Evolutionary conservation across 2,113 vertebrate genomes (phyloP).

Genomic region (Montifringilla adamsi): DNA sequence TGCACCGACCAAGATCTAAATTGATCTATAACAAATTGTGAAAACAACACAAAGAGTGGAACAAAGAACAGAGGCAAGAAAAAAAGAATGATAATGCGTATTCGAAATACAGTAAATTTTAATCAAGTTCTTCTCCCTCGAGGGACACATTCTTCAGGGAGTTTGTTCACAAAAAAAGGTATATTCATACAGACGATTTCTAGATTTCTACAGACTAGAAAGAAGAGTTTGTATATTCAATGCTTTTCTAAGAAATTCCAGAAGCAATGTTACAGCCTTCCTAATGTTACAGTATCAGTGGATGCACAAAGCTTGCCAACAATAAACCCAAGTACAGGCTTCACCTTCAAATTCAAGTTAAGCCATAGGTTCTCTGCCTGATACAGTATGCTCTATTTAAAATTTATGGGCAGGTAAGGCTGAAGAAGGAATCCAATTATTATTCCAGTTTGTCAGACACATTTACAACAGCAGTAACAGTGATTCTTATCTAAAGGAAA

Average conservation of each 20-base stretch:
- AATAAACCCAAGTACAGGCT: neutral
- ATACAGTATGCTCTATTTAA: neutral
- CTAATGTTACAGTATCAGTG: rapidly evolving
- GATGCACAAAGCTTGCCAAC: neutral
- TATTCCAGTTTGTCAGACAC: neutral
- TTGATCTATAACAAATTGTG: neutral
- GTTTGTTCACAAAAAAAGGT: neutral
- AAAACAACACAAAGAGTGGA: neutral
- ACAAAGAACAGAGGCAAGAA: neutral
- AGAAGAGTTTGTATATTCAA: neutral
- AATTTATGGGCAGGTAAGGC: neutral
- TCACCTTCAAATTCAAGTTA: neutral
- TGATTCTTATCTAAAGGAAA: neutral
- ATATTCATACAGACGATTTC: neutral
- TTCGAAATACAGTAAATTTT: neutral
- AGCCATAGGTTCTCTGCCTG: neutral
- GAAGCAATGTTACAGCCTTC: neutral
- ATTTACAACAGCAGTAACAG: neutral
- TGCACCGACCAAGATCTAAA: neutral
- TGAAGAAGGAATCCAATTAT: neutral
- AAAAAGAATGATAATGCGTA: neutral
- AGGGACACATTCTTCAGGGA: neutral
- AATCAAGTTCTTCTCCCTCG: neutral
- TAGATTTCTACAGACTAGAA: neutral
- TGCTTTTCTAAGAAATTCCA: neutral